These are phyloP conservation scores for Hafferia zeledoni DNA, from an alignment of 2,797 vertebrate species.

Conservation along the genomic window DNA sequence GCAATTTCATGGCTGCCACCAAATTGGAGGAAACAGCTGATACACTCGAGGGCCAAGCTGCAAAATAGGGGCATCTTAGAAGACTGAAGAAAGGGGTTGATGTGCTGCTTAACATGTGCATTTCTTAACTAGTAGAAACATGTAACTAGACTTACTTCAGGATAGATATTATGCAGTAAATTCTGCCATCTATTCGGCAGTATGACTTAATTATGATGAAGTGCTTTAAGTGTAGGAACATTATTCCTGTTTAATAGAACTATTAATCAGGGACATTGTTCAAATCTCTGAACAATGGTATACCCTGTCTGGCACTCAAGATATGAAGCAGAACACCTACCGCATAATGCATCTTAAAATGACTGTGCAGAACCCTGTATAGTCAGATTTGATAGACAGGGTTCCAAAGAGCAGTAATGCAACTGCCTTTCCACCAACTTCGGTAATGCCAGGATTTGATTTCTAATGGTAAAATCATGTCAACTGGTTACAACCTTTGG, in stretches of 20 bases:
- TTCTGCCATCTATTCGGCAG: not conserved
- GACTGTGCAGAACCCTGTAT: not conserved
- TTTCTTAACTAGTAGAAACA: not conserved
- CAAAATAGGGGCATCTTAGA: not conserved
- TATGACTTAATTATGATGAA: slow-evolving; percentile 18
- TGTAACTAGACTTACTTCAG: not conserved
- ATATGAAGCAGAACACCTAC: not conserved
- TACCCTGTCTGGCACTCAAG: not conserved
- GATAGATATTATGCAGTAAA: not conserved
- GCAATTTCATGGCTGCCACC: not conserved
- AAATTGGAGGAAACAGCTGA: not conserved
- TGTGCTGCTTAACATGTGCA: not conserved
- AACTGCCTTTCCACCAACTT: not conserved
- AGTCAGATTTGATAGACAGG: not conserved
- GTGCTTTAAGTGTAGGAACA: not conserved
- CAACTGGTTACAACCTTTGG: not conserved
- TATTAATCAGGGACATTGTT: not conserved
- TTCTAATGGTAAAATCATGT: not conserved
- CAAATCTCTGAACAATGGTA: not conserved
- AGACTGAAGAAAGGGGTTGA: not conserved
- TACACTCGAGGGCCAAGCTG: not conserved
- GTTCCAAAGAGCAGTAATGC: not conserved
- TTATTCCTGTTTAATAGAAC: slow-evolving; percentile 1
- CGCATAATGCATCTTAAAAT: not conserved
- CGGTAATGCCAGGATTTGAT: not conserved